Evolutionary conservation across 2,113 vertebrate species (phyloP), one percentile per base, ranked within the genome.

Genomic region (Anarrhichthys ocellatus): DNA sequence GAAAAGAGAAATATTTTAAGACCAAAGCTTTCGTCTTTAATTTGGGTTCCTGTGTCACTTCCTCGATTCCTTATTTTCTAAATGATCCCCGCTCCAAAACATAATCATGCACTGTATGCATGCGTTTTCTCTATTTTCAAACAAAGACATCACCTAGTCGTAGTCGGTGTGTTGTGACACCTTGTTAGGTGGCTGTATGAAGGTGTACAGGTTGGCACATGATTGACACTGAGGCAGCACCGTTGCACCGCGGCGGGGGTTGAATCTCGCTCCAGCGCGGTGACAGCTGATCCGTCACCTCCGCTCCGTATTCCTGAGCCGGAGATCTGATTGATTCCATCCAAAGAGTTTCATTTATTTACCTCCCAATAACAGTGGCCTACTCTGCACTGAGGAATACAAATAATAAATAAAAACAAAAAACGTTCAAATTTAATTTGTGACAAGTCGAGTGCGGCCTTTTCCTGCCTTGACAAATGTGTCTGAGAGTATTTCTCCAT

Each of bases 271-370:
- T 44, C 44, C 75, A 67, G 66, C 48, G 7, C 46, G 46, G 63
- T 76, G 78, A 65, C 67, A 50, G 22, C 67, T 73, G 79, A 90
- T 87, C 76, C 42, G 68, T 73, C 74, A 66, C 42, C 70, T 75
- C 63, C 62, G 52, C 42, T 72, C 78, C 85, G 40, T 69, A 29
- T 91, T 86, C 87, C 62, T 56, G 73, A 82, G 50, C 15, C 15
- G 54, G 72, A 34, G 20, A 75, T 81, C 32, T 29, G 58, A 88
- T 91, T 73, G 78, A 92, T 92, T 86, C 24, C 50, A 72, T 83
- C 71, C 80, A 46, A 54, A 64, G 70, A 32, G 54, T 83, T 82
- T 82, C 38, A 80, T 92, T 89, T 89, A 80, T 92, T 93, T 82
- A 85, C 77, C 77, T 83, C 44, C 54, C 73, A 46, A 48, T 78